A percentile compares a stretch with the other conserved stretches of the same genome.
phyloP scores from a whole-genome alignment of 2,797 vertebrate genomes.

The Sandelia bainsii region DNA sequence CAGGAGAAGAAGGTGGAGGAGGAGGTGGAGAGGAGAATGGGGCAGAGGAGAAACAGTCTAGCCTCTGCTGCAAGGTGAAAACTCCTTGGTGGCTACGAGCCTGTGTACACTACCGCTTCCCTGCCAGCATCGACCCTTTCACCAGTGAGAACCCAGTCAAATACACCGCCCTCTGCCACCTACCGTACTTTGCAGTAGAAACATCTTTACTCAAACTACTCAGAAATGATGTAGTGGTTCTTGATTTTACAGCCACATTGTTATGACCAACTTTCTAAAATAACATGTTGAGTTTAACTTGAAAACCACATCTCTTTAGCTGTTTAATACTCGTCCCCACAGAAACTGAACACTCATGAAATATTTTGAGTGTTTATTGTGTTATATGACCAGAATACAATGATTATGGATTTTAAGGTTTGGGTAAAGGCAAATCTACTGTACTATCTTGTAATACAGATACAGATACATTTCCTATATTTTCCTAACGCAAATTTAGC shows the following conservation, averaged over 20 bases:
- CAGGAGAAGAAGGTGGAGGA: conserved; percentile 32
- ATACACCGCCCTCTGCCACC: not conserved
- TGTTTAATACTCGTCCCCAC: too few relatives aligned
- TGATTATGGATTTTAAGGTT: not conserved
- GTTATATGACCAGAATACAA: not conserved
- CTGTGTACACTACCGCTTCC: conserved; percentile 85
- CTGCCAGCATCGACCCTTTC: conserved; percentile 95
- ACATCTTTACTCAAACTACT: conserved; percentile 20
- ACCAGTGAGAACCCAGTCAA: conserved; percentile 89
- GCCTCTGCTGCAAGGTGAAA: conserved; percentile 87
- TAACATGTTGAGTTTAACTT: too few relatives aligned
- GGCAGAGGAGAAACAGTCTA: conserved; percentile 62
- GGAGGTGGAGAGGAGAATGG: conserved; percentile 34
- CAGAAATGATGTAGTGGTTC: not conserved
- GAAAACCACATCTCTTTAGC: not conserved
- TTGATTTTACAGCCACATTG: not conserved
- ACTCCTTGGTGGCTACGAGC: conserved; percentile 76
- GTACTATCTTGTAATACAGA: not conserved
- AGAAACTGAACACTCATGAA: not conserved
- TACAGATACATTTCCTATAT: not conserved
- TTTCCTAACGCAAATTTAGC: not conserved
- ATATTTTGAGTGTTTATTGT: not conserved
- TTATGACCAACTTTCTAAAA: not conserved
- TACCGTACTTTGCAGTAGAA: not conserved
- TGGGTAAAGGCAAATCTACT: conserved; percentile 20